These are phyloP conservation scores for Passerina amoena DNA, from an alignment of 2,113 vertebrate genomes.

Conservation along the genomic window DNA sequence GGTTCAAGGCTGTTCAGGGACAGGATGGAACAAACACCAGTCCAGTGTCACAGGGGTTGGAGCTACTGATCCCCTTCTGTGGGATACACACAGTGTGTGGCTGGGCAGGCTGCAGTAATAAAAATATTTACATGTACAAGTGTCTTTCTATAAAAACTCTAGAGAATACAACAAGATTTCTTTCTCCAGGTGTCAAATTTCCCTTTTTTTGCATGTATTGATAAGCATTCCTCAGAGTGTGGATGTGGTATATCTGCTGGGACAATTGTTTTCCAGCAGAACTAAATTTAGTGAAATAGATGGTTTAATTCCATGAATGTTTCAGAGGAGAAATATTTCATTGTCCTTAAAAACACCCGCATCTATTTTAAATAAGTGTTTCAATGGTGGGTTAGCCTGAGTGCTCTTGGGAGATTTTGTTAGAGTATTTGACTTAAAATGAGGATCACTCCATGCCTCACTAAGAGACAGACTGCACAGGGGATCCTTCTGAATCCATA, in stretches of 20 bases:
- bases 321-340: neutral
- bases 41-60: neutral
- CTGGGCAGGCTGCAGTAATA: neutral
- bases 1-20: neutral
- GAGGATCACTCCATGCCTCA: neutral
- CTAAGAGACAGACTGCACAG: neutral
- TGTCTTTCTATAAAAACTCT: neutral
- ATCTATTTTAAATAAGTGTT: neutral
- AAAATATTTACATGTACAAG: neutral
- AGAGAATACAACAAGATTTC: neutral
- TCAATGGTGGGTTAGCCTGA: neutral
- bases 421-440: neutral
- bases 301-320: neutral
- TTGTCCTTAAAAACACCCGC: neutral
- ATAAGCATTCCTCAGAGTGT: neutral
- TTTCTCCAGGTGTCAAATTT: neutral
- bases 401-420: neutral
- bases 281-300: neutral
- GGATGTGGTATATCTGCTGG: neutral
- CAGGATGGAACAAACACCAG: rapidly evolving
- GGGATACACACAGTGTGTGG: rapidly evolving
- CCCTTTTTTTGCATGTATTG: rapidly evolving
- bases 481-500: neutral
- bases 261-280: neutral
- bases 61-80: neutral